These are phyloP conservation scores for Ceratosolen solmsi DNA, from an alignment of 1,140 invertebrate genomes.

Conservation along the genomic window DNA sequence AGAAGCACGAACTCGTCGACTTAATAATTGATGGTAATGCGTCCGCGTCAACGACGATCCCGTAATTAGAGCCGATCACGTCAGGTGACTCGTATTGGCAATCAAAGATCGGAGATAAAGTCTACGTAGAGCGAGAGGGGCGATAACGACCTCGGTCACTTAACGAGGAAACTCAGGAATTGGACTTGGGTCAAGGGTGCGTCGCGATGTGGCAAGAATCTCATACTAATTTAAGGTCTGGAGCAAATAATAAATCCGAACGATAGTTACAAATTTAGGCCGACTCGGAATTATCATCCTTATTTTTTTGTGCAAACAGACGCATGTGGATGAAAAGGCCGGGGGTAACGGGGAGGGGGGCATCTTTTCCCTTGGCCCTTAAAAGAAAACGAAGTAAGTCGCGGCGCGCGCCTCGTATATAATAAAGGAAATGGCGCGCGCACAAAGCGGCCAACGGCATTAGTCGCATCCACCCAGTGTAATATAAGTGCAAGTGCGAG, in stretches of 20 bases:
- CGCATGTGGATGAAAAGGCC: neutral
- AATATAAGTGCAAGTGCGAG: conserved; percentile 1
- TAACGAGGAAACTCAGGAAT: neutral
- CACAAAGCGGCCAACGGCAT: conserved; percentile 4
- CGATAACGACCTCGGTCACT: neutral
- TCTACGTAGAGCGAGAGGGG: too few species aligned
- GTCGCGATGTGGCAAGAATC: neutral
- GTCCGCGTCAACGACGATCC: too few species aligned
- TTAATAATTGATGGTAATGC: too few species aligned
- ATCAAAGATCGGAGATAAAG: too few species aligned
- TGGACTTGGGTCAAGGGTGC: neutral
- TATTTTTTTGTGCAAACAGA: neutral
- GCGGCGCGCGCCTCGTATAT: conserved; percentile 35
- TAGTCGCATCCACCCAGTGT: neutral
- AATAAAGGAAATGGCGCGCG: conserved; percentile 40
- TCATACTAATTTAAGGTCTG: conserved; percentile 15
- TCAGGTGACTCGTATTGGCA: too few species aligned
- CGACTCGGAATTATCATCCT: neutral
- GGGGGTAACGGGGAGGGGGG: neutral
- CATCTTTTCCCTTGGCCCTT: conserved; percentile 17
- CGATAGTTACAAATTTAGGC: conserved; percentile 1
- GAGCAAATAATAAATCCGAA: neutral
- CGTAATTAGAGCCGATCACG: too few species aligned
- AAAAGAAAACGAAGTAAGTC: conserved; percentile 32
- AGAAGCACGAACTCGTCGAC: too few species aligned